Evolutionary conservation across 2,797 vertebrate genomes (phyloP).

Genomic region (Arremon aurantiirostris): DNA sequence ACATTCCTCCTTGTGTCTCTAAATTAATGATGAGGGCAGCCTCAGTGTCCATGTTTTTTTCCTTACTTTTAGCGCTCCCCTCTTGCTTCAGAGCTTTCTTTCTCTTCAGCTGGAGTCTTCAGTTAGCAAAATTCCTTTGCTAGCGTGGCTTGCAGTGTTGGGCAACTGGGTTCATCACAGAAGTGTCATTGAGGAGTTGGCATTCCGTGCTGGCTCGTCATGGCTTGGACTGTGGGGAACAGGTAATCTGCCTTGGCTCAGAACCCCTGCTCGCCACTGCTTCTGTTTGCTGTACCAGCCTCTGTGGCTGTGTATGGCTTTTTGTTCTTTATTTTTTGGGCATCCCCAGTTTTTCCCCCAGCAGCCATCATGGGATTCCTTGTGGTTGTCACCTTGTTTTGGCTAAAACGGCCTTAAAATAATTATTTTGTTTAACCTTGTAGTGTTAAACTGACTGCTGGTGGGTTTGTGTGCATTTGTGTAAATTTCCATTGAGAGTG

Average conservation of each 20-base stretch:
- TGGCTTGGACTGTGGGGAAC: neutral
- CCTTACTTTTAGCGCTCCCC: neutral
- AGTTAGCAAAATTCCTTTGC: neutral
- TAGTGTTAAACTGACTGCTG: accelerated
- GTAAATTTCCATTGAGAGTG: neutral
- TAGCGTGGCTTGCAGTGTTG: slow-evolving; percentile 6
- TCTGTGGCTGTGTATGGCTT: neutral
- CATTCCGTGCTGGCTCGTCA: neutral
- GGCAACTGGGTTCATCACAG: neutral
- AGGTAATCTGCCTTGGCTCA: neutral
- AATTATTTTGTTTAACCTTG: neutral
- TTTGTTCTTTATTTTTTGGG: neutral
- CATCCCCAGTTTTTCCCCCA: accelerated
- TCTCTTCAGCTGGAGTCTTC: neutral
- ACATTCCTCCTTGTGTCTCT: neutral
- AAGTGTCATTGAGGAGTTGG: neutral
- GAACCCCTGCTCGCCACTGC: neutral
- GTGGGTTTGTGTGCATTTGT: accelerated
- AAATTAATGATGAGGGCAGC: neutral
- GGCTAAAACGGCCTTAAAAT: neutral
- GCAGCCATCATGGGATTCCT: neutral
- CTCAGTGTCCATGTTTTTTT: neutral
- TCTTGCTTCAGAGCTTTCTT: neutral
- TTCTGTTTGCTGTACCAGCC: accelerated
- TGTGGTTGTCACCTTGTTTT: neutral